A percentile compares a stretch with the other conserved stretches of the same genome.
Evolutionary conservation across 2,888 invertebrate species (phyloP).

Genomic region (Acronicta alni): DNA sequence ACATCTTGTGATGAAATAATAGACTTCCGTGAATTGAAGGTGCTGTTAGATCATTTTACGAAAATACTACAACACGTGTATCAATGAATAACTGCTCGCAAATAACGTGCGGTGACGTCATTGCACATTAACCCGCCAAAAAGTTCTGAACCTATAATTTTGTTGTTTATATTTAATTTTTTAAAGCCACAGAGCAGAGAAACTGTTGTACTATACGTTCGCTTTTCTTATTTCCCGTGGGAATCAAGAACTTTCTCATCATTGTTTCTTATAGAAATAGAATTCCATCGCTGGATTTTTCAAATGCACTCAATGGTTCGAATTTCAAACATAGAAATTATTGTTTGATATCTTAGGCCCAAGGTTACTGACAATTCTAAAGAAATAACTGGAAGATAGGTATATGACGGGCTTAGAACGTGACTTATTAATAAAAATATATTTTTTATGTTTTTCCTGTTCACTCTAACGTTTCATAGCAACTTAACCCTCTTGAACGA

Average conservation of each 20-base stretch:
- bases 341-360: constrained; percentile 21
- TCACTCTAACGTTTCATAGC: background rate
- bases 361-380: constrained; percentile 27
- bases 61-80: constrained; percentile 53
- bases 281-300: constrained; percentile 28
- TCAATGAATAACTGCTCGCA: constrained; percentile 26
- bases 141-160: constrained; percentile 65
- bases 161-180: constrained; percentile 59
- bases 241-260: constrained; percentile 41
- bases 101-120: constrained; percentile 67
- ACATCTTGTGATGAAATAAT: constrained; percentile 17
- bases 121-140: constrained; percentile 62
- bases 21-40: constrained; percentile 43
- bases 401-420: constrained; percentile 24
- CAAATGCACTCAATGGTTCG: constrained; percentile 8
- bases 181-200: constrained; percentile 42
- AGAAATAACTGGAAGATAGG: constrained; percentile 12
- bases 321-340: constrained; percentile 35
- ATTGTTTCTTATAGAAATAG: constrained; percentile 29
- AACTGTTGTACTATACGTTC: constrained; percentile 14
- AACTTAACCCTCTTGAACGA: background rate
- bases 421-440: constrained; percentile 26
- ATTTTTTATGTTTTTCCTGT: constrained; percentile 28
- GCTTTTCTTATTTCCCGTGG: constrained; percentile 31
- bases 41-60: constrained; percentile 55